A percentile compares a stretch with the other conserved stretches of the same genome.
phyloP scores from a whole-genome alignment of 2,113 vertebrate genomes.

The Zosterops japonicus region DNA sequence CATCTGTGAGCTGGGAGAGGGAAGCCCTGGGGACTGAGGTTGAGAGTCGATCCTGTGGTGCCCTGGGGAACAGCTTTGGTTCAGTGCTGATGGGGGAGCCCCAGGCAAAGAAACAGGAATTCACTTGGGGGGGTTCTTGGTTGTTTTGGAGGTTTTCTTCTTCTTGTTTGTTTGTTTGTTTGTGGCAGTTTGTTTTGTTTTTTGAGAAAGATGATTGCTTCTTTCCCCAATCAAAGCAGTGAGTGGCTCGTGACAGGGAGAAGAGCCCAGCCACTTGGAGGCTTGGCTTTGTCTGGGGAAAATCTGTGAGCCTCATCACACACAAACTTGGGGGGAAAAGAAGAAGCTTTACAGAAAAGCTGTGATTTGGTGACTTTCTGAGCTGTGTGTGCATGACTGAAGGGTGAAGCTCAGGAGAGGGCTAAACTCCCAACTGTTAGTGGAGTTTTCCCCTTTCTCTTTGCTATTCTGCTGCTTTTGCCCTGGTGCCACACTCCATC shows the following conservation, averaged over 20 bases:
- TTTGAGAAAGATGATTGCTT: no score
- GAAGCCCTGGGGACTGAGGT: not conserved
- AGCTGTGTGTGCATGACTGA: not conserved
- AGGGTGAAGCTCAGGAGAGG: not conserved
- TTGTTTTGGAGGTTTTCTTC: not conserved
- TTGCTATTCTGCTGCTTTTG: not conserved
- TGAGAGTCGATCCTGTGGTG: not conserved
- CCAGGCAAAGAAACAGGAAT: not conserved
- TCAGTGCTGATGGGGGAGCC: not conserved
- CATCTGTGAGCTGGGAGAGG: constrained; percentile 22
- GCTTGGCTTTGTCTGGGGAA: not conserved
- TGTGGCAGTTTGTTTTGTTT: not conserved
- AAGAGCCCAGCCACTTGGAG: not conserved
- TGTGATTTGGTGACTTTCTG: not conserved
- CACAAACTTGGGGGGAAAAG: not conserved
- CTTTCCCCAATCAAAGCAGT: not conserved
- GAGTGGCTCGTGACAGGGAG: not conserved
- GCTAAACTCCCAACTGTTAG: not conserved
- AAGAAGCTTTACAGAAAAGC: not conserved
- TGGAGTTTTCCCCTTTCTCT: not conserved
- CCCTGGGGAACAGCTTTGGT: not conserved
- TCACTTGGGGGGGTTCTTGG: not conserved
- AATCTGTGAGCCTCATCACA: not conserved
- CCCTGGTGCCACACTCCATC: not conserved
- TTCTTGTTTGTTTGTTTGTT: not conserved